Evolutionary conservation across 1,140 invertebrate genomes (phyloP).

Genomic region (Saccostrea echinata): DNA sequence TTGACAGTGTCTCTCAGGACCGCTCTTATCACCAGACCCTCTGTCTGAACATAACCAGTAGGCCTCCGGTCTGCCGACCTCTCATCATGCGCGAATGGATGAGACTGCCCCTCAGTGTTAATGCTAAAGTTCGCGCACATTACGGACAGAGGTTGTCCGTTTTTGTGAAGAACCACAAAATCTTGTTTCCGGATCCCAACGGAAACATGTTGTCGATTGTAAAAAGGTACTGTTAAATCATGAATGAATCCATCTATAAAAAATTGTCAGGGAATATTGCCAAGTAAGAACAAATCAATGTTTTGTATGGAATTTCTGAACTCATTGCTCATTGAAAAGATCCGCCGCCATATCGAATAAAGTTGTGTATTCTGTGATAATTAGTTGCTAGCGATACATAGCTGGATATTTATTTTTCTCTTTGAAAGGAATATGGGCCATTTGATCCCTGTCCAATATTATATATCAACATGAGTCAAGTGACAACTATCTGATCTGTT

Average conservation of each 20-base stretch:
- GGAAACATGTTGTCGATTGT: neutral
- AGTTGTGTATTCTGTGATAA: neutral
- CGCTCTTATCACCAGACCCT: neutral
- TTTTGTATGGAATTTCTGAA: neutral
- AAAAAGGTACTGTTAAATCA: neutral
- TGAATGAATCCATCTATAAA: no score
- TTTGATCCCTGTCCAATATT: no score
- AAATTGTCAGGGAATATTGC: neutral
- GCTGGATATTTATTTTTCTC: no score
- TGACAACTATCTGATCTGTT: no score
- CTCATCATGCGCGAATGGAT: neutral
- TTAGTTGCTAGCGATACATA: neutral
- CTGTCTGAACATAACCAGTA: neutral
- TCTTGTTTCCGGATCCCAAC: neutral
- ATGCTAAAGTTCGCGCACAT: neutral
- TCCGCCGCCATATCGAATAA: neutral
- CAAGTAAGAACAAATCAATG: neutral
- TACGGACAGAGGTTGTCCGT: neutral
- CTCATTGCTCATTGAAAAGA: neutral
- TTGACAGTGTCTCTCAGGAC: neutral
- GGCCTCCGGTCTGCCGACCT: neutral
- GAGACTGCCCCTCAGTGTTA: neutral
- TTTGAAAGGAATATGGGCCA: no score
- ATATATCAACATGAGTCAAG: no score
- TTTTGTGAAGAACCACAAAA: neutral